phyloP scores from a whole-genome alignment of 1,140 invertebrate genomes.

The Pseudomyrmex dendroicus region DNA sequence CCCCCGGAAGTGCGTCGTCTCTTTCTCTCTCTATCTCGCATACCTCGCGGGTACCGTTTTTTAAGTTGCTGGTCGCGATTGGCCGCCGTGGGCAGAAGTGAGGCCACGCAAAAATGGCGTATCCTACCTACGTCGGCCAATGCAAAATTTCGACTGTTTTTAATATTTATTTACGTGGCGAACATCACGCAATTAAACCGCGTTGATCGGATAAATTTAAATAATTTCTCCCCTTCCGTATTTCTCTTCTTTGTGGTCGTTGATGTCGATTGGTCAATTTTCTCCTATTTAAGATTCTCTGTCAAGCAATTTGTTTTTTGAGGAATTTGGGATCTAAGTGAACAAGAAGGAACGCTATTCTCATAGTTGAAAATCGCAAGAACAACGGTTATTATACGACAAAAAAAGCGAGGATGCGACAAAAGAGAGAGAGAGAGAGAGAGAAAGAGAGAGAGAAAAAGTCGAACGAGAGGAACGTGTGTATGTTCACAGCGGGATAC shows the following conservation, averaged over 20 bases:
- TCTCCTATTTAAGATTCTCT: not conserved
- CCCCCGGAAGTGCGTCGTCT: constrained; percentile 39
- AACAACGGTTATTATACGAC: constrained; percentile 23
- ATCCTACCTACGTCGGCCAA: not conserved
- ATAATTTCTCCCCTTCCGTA: constrained; percentile 41
- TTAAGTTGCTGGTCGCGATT: constrained; percentile 19
- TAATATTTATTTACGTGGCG: constrained; percentile 37
- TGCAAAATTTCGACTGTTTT: constrained; percentile 50
- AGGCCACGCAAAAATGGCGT: constrained; percentile 56
- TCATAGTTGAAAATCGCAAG: not conserved
- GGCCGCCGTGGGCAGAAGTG: constrained; percentile 21
- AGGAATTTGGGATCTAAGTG: constrained; percentile 5
- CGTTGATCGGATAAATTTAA: constrained; percentile 10
- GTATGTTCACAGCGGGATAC: constrained; percentile 1
- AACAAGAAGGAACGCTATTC: not conserved
- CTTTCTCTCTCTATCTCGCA: not conserved
- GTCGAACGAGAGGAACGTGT: not conserved
- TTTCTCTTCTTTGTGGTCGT: not conserved
- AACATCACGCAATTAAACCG: constrained; percentile 42
- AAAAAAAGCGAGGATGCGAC: too few relatives aligned
- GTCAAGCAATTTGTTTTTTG: not conserved
- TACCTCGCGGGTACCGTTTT: constrained; percentile 52
- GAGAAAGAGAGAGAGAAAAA: not conserved
- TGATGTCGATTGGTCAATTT: constrained; percentile 16
- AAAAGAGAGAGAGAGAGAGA: too few relatives aligned